phyloP scores from a whole-genome alignment of 2,888 invertebrate genomes.

The Ganaspis brasiliensis region DNA sequence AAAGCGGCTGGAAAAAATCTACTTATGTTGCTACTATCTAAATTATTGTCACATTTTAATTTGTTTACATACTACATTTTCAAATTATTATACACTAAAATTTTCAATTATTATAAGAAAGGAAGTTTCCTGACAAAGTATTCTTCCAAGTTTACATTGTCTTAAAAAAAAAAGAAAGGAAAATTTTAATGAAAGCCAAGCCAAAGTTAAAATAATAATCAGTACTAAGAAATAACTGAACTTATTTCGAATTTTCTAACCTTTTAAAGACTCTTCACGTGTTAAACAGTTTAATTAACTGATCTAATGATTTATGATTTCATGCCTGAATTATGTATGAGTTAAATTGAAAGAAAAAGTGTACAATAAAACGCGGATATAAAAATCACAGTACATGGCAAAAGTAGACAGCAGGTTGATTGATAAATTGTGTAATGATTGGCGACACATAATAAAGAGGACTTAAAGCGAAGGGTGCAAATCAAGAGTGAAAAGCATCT shows the following conservation, averaged over 20 bases:
- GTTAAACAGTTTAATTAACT: not conserved
- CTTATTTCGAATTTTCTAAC: not conserved
- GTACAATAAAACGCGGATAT: conserved; percentile 14
- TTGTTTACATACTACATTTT: not conserved
- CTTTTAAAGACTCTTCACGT: not conserved
- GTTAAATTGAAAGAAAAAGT: conserved; percentile 6
- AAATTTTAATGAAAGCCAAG: conserved; percentile 2
- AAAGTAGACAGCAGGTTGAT: conserved; percentile 76
- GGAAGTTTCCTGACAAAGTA: not conserved
- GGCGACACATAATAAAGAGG: not conserved
- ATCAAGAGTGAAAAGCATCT: not conserved
- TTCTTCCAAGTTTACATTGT: not conserved
- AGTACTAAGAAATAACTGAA: not conserved
- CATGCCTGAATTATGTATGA: conserved; percentile 2
- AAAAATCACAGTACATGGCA: conserved; percentile 70
- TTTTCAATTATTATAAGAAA: not conserved
- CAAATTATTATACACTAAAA: too few relatives aligned
- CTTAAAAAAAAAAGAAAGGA: not conserved
- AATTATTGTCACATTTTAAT: conserved; percentile 19
- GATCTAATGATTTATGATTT: not conserved
- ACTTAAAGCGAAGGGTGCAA: conserved; percentile 9
- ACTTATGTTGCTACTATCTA: not conserved
- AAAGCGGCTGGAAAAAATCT: conserved; percentile 11
- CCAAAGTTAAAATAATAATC: not conserved
- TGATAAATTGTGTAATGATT: conserved; percentile 23